Conservation (phyloP, 1,140 invertebrate species). For the Orussus abietinus region DNA sequence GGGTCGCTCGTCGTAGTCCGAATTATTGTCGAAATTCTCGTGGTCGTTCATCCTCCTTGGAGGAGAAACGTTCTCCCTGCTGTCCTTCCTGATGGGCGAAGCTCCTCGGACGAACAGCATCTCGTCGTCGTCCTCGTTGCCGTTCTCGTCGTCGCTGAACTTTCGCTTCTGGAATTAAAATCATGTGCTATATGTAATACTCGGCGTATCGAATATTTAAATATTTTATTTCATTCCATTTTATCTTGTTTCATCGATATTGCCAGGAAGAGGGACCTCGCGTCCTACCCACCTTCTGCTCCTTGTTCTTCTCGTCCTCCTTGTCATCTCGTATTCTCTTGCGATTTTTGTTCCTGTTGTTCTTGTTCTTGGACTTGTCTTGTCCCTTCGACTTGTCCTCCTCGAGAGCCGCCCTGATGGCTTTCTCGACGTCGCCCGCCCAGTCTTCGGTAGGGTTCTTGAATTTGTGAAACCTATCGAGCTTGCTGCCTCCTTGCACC, state of each 20-base stretch:
- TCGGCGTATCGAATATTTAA: too few relatives aligned
- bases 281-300: conserved; percentile 41
- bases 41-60: conserved; percentile 37
- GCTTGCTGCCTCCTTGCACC: conserved; percentile 20
- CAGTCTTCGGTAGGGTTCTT: conserved; percentile 64
- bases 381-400: conserved; percentile 51
- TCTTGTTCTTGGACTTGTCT: conserved; percentile 54
- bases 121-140: conserved; percentile 71
- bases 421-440: conserved; percentile 72
- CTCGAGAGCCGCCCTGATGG: conserved; percentile 63
- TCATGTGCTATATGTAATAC: too few relatives aligned
- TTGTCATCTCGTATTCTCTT: conserved; percentile 50
- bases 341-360: conserved; percentile 41
- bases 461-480: conserved; percentile 40
- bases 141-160: conserved; percentile 51
- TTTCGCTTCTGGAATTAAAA: conserved; percentile 39
- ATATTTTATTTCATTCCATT: too few relatives aligned
- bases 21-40: conserved; percentile 43
- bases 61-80: conserved; percentile 35
- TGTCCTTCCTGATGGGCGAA: conserved; percentile 47
- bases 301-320: conserved; percentile 51
- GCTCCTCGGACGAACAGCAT: conserved; percentile 75
- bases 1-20: conserved; percentile 40
- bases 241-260: too few relatives aligned
- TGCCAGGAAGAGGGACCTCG: too few relatives aligned